Evolutionary conservation across 2,797 vertebrate genomes (phyloP), one percentile per base, ranked within the genome.

Genomic region (Amphiprion clarkii): DNA sequence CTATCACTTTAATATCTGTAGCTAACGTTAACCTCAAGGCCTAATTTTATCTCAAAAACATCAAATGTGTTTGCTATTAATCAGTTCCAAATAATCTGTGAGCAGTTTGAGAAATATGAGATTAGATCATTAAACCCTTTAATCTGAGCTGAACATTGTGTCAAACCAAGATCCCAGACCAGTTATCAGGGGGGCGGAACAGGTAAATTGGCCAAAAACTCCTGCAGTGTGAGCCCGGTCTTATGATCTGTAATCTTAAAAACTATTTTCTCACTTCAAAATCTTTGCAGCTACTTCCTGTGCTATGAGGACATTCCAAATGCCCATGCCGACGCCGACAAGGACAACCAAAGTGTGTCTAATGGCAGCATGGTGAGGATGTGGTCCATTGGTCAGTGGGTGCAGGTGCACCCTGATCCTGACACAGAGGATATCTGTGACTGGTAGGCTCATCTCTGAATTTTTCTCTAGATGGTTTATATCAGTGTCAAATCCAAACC

Each of bases 371-470:
- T 48, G 16, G 27, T 59, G 36, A 89, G 82, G 74, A 83, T 83
- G 77, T 97, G 96, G 96, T 96, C 96, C 67, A 94, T 97, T 3
- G 96, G 96, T 17, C 93, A 89, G 70, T 97, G 96, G 96, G 79
- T 96, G 48, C 96, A 95, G 79, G 87, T 92, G 11, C 85, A 88
- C 27, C 96, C 96, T 2, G 84, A 94, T 0, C 93, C 93, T 0
- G 25, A 86, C 13, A 91, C 94, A 19, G 90, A 93, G 1, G 89
- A 96, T 76, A 83, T 96, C 55, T 69, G 82, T 3, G 93, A 96
- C 58, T 97, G 96, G 61, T 73, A 54, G 17, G 53, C n/a, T 51
- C n/a, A 8, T 33, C 8, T 33, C 33, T 31, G 27, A 27, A 27
- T 27, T 27, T 27, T 27, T 27, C 27, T 27, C 2, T 27, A 4